Evolutionary conservation across 2,888 invertebrate genomes (phyloP).

Genomic region (Sinopyrophorus schimmeli): DNA sequence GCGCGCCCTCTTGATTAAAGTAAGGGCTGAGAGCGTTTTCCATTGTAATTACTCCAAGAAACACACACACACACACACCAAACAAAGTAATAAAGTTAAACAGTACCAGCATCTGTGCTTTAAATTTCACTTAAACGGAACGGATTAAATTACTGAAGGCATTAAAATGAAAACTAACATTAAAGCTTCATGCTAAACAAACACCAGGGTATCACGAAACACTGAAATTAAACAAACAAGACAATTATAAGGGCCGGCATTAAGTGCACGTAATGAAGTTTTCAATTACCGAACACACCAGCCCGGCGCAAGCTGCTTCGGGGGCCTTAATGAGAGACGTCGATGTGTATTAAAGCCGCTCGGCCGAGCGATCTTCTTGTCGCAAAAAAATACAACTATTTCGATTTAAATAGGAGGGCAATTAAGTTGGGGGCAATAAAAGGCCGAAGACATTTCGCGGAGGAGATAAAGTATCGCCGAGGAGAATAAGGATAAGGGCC

Average conservation of each 20-base stretch:
- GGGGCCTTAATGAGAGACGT: background rate
- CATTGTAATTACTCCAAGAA: slow-evolving; percentile 25
- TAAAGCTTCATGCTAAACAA: slow-evolving; percentile 21
- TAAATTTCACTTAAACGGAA: slow-evolving; percentile 26
- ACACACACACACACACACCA: too few species aligned
- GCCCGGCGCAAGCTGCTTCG: background rate
- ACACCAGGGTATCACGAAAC: slow-evolving; percentile 20
- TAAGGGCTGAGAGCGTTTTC: slow-evolving; percentile 20
- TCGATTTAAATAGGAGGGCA: slow-evolving; percentile 26
- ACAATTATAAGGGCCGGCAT: slow-evolving; percentile 20
- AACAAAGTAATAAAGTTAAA: slow-evolving; percentile 28
- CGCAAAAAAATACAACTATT: background rate
- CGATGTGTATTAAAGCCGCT: too few species aligned
- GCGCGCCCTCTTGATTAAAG: slow-evolving; percentile 19
- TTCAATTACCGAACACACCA: slow-evolving; percentile 14
- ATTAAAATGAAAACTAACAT: slow-evolving; percentile 29
- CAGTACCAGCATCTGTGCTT: slow-evolving; percentile 25
- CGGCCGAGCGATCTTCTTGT: too few species aligned
- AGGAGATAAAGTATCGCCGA: slow-evolving; percentile 31
- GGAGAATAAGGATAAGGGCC: slow-evolving; percentile 30
- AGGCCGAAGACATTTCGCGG: slow-evolving; percentile 25
- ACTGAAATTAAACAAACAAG: slow-evolving; percentile 27
- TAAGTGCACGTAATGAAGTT: slow-evolving; percentile 28
- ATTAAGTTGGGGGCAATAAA: slow-evolving; percentile 30
- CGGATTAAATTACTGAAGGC: slow-evolving; percentile 23